These are phyloP conservation scores for Dryobota labecula DNA, from an alignment of 2,888 invertebrate genomes.

Conservation along the genomic window DNA sequence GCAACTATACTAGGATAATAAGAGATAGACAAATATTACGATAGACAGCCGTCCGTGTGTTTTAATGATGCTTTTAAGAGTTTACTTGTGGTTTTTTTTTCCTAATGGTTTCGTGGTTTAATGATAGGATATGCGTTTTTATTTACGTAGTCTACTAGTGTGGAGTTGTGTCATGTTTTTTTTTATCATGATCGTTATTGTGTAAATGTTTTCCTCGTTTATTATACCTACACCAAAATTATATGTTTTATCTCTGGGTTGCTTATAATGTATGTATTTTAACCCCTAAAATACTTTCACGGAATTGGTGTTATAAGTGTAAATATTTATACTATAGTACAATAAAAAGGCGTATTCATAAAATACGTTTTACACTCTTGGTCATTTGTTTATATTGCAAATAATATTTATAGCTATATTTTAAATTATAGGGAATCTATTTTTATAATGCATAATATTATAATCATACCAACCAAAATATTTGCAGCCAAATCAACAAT, in stretches of 20 bases:
- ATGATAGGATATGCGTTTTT: background rate
- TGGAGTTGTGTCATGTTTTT: background rate
- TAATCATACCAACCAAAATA: background rate
- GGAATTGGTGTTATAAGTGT: background rate
- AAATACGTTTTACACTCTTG: background rate
- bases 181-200: background rate
- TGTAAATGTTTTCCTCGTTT: background rate
- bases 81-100: background rate
- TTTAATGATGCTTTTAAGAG: slow-evolving; percentile 38
- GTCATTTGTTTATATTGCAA: background rate
- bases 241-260: background rate
- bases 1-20: slow-evolving; percentile 14
- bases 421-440: background rate
- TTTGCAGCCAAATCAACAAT: background rate
- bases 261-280: background rate
- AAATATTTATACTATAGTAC: background rate
- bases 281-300: background rate
- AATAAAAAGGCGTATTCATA: background rate
- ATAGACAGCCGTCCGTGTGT: slow-evolving; percentile 8
- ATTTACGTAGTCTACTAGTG: background rate
- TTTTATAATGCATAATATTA: background rate
- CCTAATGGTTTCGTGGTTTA: background rate
- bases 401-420: background rate
- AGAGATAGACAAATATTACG: slow-evolving; percentile 35
- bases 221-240: background rate